Conservation (phyloP, 2,888 invertebrate genomes). For the Electrophaes corylata region DNA sequence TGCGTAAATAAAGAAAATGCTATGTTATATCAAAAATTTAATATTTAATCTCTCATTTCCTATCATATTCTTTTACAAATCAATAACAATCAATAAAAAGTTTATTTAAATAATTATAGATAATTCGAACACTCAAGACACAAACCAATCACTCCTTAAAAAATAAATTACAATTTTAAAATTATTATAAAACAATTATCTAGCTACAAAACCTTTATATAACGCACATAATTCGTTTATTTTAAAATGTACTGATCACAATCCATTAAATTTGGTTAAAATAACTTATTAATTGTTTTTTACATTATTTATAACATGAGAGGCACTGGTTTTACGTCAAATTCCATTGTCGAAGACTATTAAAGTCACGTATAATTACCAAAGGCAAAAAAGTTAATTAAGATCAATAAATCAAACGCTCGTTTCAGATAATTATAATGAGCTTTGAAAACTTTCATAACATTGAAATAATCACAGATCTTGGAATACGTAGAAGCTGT, state of each 20-base stretch:
- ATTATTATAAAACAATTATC: slow-evolving; percentile 19
- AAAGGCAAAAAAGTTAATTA: no score
- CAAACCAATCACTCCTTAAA: slow-evolving; percentile 38
- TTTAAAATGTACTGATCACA: neutral
- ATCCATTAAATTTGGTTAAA: neutral
- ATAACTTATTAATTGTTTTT: no score
- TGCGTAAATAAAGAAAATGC: slow-evolving; percentile 4
- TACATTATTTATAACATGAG: neutral
- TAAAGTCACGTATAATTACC: no score
- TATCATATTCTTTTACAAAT: slow-evolving; percentile 49
- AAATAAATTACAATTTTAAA: slow-evolving; percentile 24
- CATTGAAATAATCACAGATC: neutral
- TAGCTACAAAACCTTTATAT: slow-evolving; percentile 5
- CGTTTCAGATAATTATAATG: neutral
- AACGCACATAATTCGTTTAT: neutral
- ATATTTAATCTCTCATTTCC: slow-evolving; percentile 55
- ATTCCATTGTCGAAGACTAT: neutral
- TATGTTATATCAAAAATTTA: slow-evolving; percentile 47
- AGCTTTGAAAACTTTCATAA: slow-evolving; percentile 6
- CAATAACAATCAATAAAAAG: slow-evolving; percentile 60
- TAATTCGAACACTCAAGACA: slow-evolving; percentile 38
- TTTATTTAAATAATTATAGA: slow-evolving; percentile 39
- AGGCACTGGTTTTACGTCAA: neutral
- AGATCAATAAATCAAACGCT: neutral
- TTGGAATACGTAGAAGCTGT: slow-evolving; percentile 6